Conservation (phyloP, 1,140 invertebrate species). For the Marisa cornuarietis region DNA sequence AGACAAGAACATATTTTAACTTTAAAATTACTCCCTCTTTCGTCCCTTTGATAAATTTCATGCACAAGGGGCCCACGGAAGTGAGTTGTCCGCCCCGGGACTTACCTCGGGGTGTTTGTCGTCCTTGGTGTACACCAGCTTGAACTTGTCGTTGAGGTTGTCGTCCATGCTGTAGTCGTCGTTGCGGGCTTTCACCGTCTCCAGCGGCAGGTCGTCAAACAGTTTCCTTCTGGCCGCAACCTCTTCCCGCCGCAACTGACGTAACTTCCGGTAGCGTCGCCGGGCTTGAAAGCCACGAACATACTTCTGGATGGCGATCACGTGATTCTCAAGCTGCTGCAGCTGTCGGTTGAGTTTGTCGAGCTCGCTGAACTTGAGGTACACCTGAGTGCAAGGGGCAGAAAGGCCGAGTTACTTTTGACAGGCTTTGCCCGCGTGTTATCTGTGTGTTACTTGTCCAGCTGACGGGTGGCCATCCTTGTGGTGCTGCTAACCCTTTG, state of each 20-base stretch:
- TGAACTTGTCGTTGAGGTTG: slow-evolving; percentile 10
- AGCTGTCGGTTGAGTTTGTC: slow-evolving; percentile 30
- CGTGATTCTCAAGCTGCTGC: slow-evolving; percentile 28
- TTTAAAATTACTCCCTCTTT: too few relatives aligned
- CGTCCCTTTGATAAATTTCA: too few relatives aligned
- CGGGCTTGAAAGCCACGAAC: slow-evolving; percentile 37
- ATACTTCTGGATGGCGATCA: slow-evolving; percentile 29
- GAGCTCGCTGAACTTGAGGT: slow-evolving; percentile 33
- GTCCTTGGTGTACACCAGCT: slow-evolving; percentile 9
- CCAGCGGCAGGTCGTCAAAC: slow-evolving; percentile 8
- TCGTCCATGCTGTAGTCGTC: slow-evolving; percentile 19
- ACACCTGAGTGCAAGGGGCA: slow-evolving; percentile 29
- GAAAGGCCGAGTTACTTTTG: background rate
- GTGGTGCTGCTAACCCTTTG: too few relatives aligned
- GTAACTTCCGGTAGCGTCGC: slow-evolving; percentile 23
- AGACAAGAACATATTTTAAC: too few relatives aligned
- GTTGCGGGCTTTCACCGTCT: slow-evolving; percentile 20
- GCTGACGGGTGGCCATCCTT: too few relatives aligned
- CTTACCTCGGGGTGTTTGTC: slow-evolving; percentile 19
- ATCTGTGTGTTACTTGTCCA: too few relatives aligned
- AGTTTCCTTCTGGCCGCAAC: background rate
- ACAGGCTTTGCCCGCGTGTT: too few relatives aligned
- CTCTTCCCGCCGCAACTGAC: slow-evolving; percentile 23
- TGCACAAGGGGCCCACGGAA: too few relatives aligned
- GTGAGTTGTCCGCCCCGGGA: background rate